Evolutionary conservation across 2,113 vertebrate species (phyloP).

Genomic region (Bothrops jararaca): DNA sequence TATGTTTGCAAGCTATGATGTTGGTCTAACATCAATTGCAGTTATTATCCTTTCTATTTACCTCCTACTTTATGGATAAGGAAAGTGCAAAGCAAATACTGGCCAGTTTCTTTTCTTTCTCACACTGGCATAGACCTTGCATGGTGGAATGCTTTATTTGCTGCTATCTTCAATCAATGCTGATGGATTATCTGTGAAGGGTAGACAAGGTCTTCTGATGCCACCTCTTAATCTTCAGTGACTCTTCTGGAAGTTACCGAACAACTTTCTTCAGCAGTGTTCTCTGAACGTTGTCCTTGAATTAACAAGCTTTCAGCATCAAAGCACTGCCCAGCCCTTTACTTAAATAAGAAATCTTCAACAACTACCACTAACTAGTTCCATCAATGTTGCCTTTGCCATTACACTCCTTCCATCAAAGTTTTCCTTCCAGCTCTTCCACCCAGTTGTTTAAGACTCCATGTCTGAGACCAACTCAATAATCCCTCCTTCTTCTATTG

Average conservation of each 20-base stretch:
- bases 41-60: neutral
- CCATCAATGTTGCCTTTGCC: neutral
- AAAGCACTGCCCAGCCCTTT: neutral
- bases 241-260: neutral
- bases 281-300: neutral
- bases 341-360: neutral
- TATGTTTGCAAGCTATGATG: neutral
- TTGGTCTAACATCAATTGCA: neutral
- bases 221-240: neutral
- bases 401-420: neutral
- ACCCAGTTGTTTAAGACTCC: neutral
- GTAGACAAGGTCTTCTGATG: neutral
- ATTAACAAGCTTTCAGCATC: neutral
- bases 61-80: neutral
- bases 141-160: neutral
- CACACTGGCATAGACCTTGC: neutral
- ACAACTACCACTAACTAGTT: neutral
- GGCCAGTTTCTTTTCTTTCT: neutral
- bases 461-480: neutral
- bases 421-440: neutral
- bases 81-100: neutral
- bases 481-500: neutral
- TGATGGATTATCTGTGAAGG: neutral
- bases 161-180: neutral
- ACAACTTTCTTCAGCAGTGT: neutral